Evolutionary conservation across 2,888 invertebrate species (phyloP).

Genomic region (Ryuthela nishihirai): DNA sequence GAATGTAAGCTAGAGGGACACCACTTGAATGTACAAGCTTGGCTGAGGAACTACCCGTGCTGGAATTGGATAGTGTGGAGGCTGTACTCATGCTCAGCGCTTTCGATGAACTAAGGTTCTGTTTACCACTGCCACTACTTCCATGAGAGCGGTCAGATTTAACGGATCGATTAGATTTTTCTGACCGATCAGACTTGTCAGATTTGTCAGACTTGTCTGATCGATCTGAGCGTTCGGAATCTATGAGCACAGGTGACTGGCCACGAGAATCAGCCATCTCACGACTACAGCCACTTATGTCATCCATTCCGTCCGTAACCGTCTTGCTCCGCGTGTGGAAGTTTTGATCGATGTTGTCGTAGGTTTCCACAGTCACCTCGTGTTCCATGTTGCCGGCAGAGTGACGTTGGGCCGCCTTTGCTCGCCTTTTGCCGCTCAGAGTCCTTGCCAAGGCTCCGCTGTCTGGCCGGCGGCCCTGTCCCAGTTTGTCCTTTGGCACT

Average conservation of each 20-base stretch:
- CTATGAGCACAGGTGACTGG: conserved; percentile 33
- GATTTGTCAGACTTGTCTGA: conserved; percentile 23
- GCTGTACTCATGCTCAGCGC: conserved; percentile 90
- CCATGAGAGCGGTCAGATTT: conserved; percentile 9
- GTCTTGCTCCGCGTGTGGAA: conserved; percentile 86
- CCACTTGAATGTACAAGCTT: conserved; percentile 89
- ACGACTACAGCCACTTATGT: conserved; percentile 45
- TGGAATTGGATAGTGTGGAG: conserved; percentile 87
- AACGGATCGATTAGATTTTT: conserved; percentile 13
- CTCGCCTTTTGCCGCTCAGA: conserved; percentile 69
- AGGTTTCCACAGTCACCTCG: conserved; percentile 54
- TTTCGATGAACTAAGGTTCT: conserved; percentile 83
- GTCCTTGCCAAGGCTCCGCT: conserved; percentile 55
- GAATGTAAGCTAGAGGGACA: conserved; percentile 87
- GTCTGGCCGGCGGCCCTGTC: not conserved
- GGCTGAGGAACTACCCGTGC: conserved; percentile 81
- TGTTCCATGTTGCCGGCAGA: conserved; percentile 82
- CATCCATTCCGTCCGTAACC: conserved; percentile 70
- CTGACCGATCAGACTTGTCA: conserved; percentile 17
- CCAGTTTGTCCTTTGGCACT: conserved; percentile 5
- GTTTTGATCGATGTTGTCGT: conserved; percentile 43
- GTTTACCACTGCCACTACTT: conserved; percentile 53
- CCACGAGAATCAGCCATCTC: conserved; percentile 38
- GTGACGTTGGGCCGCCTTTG: conserved; percentile 70
- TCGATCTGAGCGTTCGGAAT: conserved; percentile 17